Conservation (phyloP, 2,888 invertebrate genomes). For the Drosophila trichaetosa region DNA sequence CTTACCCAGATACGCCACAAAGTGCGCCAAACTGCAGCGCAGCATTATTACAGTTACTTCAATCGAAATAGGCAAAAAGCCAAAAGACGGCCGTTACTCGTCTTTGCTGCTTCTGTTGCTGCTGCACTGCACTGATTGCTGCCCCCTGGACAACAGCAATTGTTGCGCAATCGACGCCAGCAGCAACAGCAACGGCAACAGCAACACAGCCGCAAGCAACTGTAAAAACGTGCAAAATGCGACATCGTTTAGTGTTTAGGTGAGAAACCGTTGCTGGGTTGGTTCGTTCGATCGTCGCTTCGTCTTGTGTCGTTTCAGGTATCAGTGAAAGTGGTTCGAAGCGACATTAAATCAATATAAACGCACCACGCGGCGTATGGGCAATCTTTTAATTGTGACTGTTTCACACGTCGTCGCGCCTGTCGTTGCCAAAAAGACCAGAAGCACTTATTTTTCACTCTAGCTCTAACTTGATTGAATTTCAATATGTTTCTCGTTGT, state of each 20-base stretch:
- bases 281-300: not conserved
- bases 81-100: constrained; percentile 26
- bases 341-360: constrained; percentile 1
- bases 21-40: constrained; percentile 42
- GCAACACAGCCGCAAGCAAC: constrained; percentile 6
- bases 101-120: constrained; percentile 16
- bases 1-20: constrained; percentile 71
- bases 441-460: constrained; percentile 51
- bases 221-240: constrained; percentile 58
- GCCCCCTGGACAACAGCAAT: constrained; percentile 25
- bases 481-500: constrained; percentile 16
- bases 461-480: constrained; percentile 58
- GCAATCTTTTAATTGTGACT: constrained; percentile 64
- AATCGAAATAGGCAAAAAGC: constrained; percentile 30
- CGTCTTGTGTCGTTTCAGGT: constrained; percentile 30
- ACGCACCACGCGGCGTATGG: constrained; percentile 68
- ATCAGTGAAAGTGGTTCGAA: constrained; percentile 76
- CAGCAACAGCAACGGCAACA: constrained; percentile 11
- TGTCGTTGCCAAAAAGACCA: constrained; percentile 59
- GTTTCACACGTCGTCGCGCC: constrained; percentile 70
- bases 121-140: constrained; percentile 41
- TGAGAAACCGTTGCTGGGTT: constrained; percentile 51
- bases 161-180: constrained; percentile 61
- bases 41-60: constrained; percentile 59
- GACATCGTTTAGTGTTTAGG: constrained; percentile 51